phyloP scores from a whole-genome alignment of 2,113 vertebrate genomes.

The Pygoscelis adeliae region DNA sequence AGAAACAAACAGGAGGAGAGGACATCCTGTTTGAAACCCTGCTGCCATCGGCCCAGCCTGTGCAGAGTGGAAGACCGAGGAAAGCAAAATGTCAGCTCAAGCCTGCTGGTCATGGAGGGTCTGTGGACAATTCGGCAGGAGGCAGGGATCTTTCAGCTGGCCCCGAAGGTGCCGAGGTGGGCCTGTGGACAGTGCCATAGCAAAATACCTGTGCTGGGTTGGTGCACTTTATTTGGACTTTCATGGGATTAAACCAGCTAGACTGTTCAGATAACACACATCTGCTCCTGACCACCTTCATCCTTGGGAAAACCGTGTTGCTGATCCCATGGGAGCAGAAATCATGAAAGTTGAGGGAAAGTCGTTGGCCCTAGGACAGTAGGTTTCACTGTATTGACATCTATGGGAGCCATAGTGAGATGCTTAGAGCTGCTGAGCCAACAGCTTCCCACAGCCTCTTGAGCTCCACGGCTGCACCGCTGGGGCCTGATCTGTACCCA shows the following conservation, averaged over 20 bases:
- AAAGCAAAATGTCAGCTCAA: not conserved
- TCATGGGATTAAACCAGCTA: not conserved
- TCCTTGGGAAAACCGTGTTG: not conserved
- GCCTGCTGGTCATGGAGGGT: not conserved
- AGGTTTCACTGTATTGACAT: not conserved
- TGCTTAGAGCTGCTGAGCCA: not conserved
- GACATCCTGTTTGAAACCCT: not conserved
- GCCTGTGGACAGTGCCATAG: not conserved
- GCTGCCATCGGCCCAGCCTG: not conserved
- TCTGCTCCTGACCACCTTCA: not conserved
- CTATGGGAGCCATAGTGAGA: not conserved
- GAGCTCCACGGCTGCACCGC: fast-evolving
- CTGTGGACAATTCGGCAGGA: fast-evolving
- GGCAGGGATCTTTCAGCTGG: not conserved
- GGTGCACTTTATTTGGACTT: not conserved
- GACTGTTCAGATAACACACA: not conserved
- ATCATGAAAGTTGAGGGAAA: not conserved
- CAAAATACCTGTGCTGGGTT: not conserved
- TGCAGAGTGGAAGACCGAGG: not conserved
- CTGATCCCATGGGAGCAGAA: not conserved
- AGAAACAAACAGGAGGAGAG: not conserved
- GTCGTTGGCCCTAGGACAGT: not conserved
- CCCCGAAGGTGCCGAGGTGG: not conserved
- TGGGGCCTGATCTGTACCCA: not conserved
- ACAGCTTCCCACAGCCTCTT: not conserved